A percentile compares a stretch with the other conserved stretches of the same genome.
Conservation (phyloP, 2,888 invertebrate species). For the Pherbina coryleti region DNA sequence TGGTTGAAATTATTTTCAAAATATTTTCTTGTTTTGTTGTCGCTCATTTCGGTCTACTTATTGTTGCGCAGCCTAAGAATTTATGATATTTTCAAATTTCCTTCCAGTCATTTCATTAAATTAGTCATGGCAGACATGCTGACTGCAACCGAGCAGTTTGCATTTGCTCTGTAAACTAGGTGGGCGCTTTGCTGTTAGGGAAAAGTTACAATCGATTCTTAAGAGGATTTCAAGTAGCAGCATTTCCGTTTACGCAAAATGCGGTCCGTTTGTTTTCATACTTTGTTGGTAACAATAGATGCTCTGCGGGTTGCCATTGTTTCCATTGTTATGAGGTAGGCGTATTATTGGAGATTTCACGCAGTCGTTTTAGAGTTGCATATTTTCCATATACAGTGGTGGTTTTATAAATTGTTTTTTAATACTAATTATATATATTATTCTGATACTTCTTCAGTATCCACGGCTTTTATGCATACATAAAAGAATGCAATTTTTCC, state of each 20-base stretch:
- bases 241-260: not conserved
- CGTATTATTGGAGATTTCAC: too few relatives aligned
- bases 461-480: too few relatives aligned
- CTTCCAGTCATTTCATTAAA: not conserved
- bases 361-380: too few relatives aligned
- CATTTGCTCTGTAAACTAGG: not conserved
- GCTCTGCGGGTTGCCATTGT: not conserved
- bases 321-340: too few relatives aligned
- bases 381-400: too few relatives aligned
- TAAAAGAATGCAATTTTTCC: too few relatives aligned
- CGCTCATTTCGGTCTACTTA: not conserved
- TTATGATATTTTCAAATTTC: constrained; percentile 3
- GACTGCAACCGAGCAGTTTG: not conserved
- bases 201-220: not conserved
- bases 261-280: constrained; percentile 40
- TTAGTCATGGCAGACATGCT: constrained; percentile 30
- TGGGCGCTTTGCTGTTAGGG: constrained; percentile 29
- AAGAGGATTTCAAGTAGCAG: not conserved
- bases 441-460: too few relatives aligned
- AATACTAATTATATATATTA: too few relatives aligned
- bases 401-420: too few relatives aligned
- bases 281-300: not conserved
- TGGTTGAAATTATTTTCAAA: constrained; percentile 57
- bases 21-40: not conserved
- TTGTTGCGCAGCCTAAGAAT: not conserved